These are phyloP conservation scores for Aelia acuminata DNA, from an alignment of 2,888 invertebrate genomes.

Conservation along the genomic window DNA sequence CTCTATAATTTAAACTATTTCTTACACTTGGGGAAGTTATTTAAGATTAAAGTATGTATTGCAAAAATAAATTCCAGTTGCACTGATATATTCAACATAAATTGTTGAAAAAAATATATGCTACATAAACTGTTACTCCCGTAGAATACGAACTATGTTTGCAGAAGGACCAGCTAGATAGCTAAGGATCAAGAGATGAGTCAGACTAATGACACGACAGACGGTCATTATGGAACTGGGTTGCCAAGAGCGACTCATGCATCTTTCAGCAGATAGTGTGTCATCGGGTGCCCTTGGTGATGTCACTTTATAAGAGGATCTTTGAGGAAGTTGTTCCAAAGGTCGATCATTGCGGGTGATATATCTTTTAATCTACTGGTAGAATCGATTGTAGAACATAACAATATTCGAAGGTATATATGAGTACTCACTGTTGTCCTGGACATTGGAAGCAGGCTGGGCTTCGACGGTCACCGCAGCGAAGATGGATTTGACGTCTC, in stretches of 20 bases:
- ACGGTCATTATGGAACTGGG: conserved; percentile 36
- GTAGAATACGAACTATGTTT: not conserved
- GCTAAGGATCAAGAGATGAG: conserved; percentile 10
- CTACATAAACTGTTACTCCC: not conserved
- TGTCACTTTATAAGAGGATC: conserved; percentile 35
- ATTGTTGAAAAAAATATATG: not conserved
- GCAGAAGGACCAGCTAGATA: not conserved
- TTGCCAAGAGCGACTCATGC: conserved; percentile 38
- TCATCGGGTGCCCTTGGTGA: conserved; percentile 44
- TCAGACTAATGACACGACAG: conserved; percentile 40
- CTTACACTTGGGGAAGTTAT: not conserved
- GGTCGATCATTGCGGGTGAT: not conserved
- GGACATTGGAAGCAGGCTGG: conserved; percentile 64
- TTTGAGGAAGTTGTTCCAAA: not conserved
- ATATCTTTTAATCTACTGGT: no score
- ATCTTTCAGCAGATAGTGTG: conserved; percentile 30
- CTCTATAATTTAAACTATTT: not conserved
- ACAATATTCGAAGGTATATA: not conserved
- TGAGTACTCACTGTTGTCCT: conserved; percentile 66
- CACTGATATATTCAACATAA: no score
- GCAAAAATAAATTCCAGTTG: not conserved
- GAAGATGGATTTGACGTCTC: conserved; percentile 67
- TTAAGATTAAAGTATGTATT: no score
- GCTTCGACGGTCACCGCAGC: conserved; percentile 66
- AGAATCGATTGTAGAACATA: not conserved